Percentiles rank a stretch among this genome's conserved stretches.
phyloP scores from a whole-genome alignment of 2,113 vertebrate species.

The Nothocercus nigrocapillus region DNA sequence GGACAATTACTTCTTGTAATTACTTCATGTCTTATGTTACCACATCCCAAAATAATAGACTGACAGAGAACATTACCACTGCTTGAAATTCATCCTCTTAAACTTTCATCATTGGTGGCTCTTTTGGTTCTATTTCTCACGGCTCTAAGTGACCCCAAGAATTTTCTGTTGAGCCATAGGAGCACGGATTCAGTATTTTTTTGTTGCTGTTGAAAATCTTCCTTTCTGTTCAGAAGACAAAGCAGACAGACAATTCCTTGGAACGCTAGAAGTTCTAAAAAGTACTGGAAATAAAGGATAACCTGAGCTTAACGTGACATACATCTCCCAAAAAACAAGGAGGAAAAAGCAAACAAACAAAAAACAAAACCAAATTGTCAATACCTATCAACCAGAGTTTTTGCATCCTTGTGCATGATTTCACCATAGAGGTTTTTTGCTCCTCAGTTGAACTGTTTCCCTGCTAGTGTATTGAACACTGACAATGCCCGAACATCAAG shows the following conservation, averaged over 20 bases:
- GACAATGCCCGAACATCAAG: background rate
- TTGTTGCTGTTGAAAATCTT: background rate
- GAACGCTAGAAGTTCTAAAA: background rate
- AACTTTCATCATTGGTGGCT: background rate
- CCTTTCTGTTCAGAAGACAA: background rate
- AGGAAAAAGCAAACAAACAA: accelerated
- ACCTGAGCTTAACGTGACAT: background rate
- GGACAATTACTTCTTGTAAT: background rate
- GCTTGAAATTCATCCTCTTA: background rate
- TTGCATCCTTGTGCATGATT: background rate
- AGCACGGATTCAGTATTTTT: background rate
- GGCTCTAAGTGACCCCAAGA: background rate
- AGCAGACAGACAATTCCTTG: background rate
- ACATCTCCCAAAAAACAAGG: background rate
- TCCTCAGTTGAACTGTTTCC: background rate
- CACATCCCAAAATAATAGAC: background rate
- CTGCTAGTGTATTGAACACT: background rate
- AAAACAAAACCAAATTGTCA: background rate
- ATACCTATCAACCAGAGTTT: background rate
- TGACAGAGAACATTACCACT: background rate
- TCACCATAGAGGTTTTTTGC: background rate
- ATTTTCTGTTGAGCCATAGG: background rate
- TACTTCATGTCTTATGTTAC: background rate
- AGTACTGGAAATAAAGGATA: background rate
- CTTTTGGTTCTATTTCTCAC: background rate